Evolutionary conservation across 2,888 invertebrate genomes (phyloP), one percentile per base, ranked within the genome.

Genomic region (Xanthia togata): DNA sequence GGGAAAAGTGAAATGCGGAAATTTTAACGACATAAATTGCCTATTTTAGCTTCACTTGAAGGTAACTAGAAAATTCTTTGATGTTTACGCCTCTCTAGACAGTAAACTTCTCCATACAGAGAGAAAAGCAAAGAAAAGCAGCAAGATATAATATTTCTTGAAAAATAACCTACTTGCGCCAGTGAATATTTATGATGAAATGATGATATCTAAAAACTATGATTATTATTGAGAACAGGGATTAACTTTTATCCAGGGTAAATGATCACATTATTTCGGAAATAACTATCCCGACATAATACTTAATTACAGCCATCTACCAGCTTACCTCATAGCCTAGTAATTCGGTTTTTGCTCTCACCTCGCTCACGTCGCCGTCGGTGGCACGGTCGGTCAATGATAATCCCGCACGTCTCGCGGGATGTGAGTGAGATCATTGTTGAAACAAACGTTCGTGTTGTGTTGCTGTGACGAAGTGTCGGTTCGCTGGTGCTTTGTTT

Each of bases 341-440:
- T 59, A 72, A 70, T 44, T 60, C 64, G 31, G 26, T 57, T 41
- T 47, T 47, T 14, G 38, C 31, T 35, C 73, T 23, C 60, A 67
- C 62, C 55, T 77, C 47, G 35, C 62, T 1, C n/a, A n/a, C n/a
- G n/a, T n/a, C n/a, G n/a, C n/a, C n/a, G n/a, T n/a, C 14, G 20
- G 11, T n/a, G 26, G 55, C 47, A 8, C 53, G 35, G 20, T 59
- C 64, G 79, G 63, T 55, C 73, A 82, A 67, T 50, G 65, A 60
- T 85, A 84, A 85, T 79, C 82, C 82, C 0, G 38, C 85, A 76
- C 79, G 79, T 85, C 70, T 73, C 73, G 14, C 31, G 70, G 70
- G 72, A 84, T 73, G 35, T 35, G 55, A 50, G 69, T 23, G 50
- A 74, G 81, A 84, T 76, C 84, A 84, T 84, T 79, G 73, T 53